Evolutionary conservation across 2,888 invertebrate genomes (phyloP).

Genomic region (Sylvicola cinctus): DNA sequence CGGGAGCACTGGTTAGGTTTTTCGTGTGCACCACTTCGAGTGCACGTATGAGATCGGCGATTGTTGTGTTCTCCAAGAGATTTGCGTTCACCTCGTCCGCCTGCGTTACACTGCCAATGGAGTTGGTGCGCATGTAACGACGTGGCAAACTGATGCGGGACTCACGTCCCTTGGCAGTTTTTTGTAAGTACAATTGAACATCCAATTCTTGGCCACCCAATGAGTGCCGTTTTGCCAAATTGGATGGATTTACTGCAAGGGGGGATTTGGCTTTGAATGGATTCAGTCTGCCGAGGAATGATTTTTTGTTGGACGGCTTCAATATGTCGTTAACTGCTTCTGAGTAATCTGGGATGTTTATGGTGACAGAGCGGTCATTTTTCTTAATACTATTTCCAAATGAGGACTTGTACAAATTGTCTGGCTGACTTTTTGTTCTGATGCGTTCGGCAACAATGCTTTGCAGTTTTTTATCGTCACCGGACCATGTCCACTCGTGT

Average conservation of each 20-base stretch:
- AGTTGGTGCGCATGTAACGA: constrained; percentile 12
- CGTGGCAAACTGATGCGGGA: constrained; percentile 15
- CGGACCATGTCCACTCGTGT: constrained; percentile 27
- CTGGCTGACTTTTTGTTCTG: background rate
- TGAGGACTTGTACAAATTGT: constrained; percentile 1
- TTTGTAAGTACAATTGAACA: constrained; percentile 5
- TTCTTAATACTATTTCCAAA: constrained; percentile 12
- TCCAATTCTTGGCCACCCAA: constrained; percentile 2
- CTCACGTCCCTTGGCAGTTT: constrained; percentile 6
- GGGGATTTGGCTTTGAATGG: constrained; percentile 18
- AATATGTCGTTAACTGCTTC: background rate
- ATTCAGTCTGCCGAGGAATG: constrained; percentile 17
- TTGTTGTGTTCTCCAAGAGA: constrained; percentile 59
- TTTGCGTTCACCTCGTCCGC: constrained; percentile 17
- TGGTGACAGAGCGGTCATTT: constrained; percentile 6
- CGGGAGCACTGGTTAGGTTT: constrained; percentile 17
- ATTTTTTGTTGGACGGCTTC: constrained; percentile 7
- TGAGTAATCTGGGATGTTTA: constrained; percentile 10
- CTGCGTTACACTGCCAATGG: constrained; percentile 13
- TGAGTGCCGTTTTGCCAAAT: background rate
- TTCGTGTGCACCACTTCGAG: constrained; percentile 44
- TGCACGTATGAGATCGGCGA: constrained; percentile 62
- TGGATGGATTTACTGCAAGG: background rate
- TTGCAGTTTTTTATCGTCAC: constrained; percentile 24
- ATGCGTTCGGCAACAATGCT: constrained; percentile 5